Base-by-base conservation (phyloP, 1,140 invertebrate genomes). In the Antheraea pernyi region DNA sequence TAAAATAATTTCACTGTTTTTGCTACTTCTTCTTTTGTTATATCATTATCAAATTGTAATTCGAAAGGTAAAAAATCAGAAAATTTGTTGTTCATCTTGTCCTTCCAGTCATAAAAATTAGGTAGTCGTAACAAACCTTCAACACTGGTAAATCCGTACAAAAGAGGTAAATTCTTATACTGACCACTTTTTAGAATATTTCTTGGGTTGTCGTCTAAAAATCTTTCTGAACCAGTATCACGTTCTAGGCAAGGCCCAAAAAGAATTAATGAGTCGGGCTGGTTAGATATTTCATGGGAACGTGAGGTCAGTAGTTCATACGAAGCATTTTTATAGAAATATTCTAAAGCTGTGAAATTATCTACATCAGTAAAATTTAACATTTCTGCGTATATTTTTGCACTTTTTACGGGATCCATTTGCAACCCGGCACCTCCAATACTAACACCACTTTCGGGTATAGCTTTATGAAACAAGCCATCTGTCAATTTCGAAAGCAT, bases 171-270 rank as follows among this genome's bases (percentile, higher is more conserved):
- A 65, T 87, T 85, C 13, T 64, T 58, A 67, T 82, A 83, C 18
- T 82, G 65, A 5, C 85, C 82, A 4, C 64, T 78, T 62, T 77
- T 74, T 68, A 90, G 59, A 48, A 86, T 83, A 75, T 80, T 79
- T 5, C 78, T 58, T 10, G 85, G 86, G 60, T 71, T 62, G 7
- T 88, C 78, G 8, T 75, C 66, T 10, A 87, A 71, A 76, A 90
- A 82, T 37, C 53, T 77, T 74, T 84, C 85, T 70, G 75, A 67
- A 5, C 79, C 81, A 0, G 71, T 68, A 48, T 85, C 74, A 9
- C 79, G 73, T 67, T 90, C 86, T 19, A 90, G 72, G 67, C 88
- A 90, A 7, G 86, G 88, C 58, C 65, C 53, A 59, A 85, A 81
- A 11, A 77, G 37, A 16, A 87, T 72, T 16, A 67, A 66, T 7